Percentiles rank a stretch among this genome's conserved stretches.
Conservation (phyloP, 2,888 invertebrate species). For the Chaitophorus viminalis region DNA sequence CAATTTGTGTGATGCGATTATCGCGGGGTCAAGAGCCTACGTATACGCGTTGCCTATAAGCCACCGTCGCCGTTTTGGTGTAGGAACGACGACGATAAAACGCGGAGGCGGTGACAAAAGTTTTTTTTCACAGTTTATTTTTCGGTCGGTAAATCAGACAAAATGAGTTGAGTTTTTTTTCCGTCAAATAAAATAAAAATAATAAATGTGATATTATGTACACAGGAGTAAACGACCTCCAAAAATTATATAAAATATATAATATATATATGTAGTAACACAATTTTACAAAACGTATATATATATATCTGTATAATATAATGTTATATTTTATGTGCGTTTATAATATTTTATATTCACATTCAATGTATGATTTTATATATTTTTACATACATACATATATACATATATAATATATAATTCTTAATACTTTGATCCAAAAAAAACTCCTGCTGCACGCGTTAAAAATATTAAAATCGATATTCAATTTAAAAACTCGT, state of each 20-base stretch:
- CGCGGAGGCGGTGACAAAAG: too few relatives aligned
- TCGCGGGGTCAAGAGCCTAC: neutral
- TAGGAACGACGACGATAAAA: neutral
- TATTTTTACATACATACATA: too few relatives aligned
- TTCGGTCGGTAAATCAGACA: neutral
- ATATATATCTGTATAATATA: neutral
- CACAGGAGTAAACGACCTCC: neutral
- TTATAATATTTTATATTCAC: too few relatives aligned
- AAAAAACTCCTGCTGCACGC: too few relatives aligned
- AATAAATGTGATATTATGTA: neutral
- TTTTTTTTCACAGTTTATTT: neutral
- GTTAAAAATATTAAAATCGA: neutral
- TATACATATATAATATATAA: too few relatives aligned
- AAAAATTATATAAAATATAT: too few relatives aligned
- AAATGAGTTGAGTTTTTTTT: neutral
- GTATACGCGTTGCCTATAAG: neutral
- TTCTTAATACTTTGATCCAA: too few relatives aligned
- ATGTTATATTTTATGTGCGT: too few relatives aligned
- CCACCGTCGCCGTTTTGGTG: neutral
- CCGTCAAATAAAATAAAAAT: neutral
- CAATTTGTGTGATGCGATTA: conserved; percentile 24
- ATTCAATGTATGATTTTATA: too few relatives aligned
- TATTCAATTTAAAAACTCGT: neutral
- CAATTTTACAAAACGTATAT: neutral
- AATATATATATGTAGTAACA: too few relatives aligned